phyloP scores from a whole-genome alignment of 2,113 vertebrate species.

The Oryzias celebensis region DNA sequence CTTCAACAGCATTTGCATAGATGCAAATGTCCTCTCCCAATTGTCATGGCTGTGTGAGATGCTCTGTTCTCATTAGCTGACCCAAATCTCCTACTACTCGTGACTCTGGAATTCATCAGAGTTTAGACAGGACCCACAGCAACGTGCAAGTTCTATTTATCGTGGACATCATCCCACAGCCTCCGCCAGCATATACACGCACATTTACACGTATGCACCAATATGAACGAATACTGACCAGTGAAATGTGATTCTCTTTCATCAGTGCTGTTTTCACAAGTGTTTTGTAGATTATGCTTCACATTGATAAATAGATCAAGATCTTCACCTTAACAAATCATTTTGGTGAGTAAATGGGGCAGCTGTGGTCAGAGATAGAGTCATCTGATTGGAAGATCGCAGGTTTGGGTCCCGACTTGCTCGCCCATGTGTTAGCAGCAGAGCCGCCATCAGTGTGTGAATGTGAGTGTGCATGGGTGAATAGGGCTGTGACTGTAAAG shows the following conservation, averaged over 20 bases:
- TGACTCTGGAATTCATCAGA: slow-evolving; percentile 80
- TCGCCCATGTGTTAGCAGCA: neutral
- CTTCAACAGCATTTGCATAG: slow-evolving; percentile 73
- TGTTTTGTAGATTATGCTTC: too few species aligned
- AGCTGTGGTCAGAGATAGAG: neutral
- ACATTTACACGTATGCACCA: slow-evolving; percentile 15
- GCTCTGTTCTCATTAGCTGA: slow-evolving; percentile 81
- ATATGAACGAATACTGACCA: slow-evolving; percentile 10
- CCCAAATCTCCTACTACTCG: slow-evolving; percentile 75
- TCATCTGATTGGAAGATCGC: slow-evolving; percentile 18
- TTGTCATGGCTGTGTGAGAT: slow-evolving; percentile 76
- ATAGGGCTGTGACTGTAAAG: too few species aligned
- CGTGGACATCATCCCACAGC: slow-evolving; percentile 43
- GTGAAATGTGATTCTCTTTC: neutral
- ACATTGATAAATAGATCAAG: too few species aligned
- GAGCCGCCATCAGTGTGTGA: too few species aligned
- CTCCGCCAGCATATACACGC: slow-evolving; percentile 43
- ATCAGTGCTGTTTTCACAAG: too few species aligned
- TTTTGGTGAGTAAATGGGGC: too few species aligned
- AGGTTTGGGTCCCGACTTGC: slow-evolving; percentile 28
- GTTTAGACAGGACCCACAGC: slow-evolving; percentile 78
- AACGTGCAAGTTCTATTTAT: slow-evolving; percentile 74
- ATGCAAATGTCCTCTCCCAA: slow-evolving; percentile 76
- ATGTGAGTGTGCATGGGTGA: slow-evolving; percentile 21
- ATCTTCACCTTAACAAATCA: too few species aligned